Percentiles rank a stretch among this genome's conserved stretches.
These are phyloP conservation scores for Galeruca laticollis DNA, from an alignment of 2,888 invertebrate genomes.

Conservation along the genomic window DNA sequence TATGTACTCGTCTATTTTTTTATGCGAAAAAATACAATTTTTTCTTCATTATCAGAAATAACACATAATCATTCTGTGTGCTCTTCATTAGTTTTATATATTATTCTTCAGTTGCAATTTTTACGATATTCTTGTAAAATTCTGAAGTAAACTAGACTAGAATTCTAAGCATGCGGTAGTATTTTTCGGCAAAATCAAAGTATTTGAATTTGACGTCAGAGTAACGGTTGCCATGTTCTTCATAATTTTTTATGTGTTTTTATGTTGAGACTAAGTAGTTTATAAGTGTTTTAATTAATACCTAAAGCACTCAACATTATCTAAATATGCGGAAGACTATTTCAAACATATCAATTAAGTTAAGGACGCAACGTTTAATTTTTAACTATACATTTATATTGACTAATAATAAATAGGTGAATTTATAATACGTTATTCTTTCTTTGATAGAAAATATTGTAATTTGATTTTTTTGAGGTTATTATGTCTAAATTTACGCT, in stretches of 20 bases:
- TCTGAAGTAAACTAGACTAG: too few species aligned
- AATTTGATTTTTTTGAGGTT: too few species aligned
- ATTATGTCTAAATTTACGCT: too few species aligned
- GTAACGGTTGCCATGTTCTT: slow-evolving; percentile 1
- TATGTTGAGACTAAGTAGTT: slow-evolving; percentile 23
- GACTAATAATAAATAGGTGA: background rate
- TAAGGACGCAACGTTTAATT: background rate
- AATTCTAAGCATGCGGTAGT: background rate
- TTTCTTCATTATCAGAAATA: too few species aligned
- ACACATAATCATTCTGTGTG: too few species aligned
- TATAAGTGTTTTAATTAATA: slow-evolving; percentile 26
- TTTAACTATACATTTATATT: background rate
- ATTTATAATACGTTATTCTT: too few species aligned
- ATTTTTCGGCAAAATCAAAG: slow-evolving; percentile 13
- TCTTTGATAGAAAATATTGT: too few species aligned
- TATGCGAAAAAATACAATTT: too few species aligned
- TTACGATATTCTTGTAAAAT: too few species aligned
- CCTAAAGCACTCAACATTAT: slow-evolving; percentile 22
- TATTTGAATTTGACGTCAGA: background rate
- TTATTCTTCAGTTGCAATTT: too few species aligned
- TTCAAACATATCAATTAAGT: slow-evolving; percentile 10
- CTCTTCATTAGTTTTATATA: too few species aligned
- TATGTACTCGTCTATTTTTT: too few species aligned
- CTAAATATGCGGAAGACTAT: slow-evolving; percentile 13
- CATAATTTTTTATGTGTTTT: slow-evolving; percentile 11